Conservation (phyloP, 2,797 vertebrate species). For the Trachurus trachurus region DNA sequence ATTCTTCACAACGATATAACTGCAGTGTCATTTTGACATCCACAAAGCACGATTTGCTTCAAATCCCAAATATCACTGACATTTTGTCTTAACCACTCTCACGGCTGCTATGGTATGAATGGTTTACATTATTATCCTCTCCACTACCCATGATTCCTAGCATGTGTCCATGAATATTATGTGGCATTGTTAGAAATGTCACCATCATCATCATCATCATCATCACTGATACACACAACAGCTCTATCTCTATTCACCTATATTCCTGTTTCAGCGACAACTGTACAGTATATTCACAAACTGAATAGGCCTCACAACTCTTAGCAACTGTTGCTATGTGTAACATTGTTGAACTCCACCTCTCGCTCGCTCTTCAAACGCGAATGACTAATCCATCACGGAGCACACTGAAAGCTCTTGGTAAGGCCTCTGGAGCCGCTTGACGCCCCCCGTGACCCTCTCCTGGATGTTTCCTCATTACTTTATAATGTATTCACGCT, state of each 20-base stretch:
- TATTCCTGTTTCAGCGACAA: conserved; percentile 55
- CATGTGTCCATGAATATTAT: conserved; percentile 56
- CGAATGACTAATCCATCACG: conserved; percentile 83
- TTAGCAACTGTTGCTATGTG: conserved; percentile 88
- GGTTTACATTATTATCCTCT: conserved; percentile 53
- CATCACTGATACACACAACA: conserved; percentile 70
- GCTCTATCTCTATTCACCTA: conserved; percentile 65
- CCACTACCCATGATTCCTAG: conserved; percentile 45
- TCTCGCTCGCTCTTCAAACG: conserved; percentile 81
- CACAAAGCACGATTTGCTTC: conserved; percentile 44
- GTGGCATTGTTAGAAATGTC: conserved; percentile 64
- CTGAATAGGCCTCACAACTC: conserved; percentile 73
- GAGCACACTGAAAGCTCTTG: conserved; percentile 82
- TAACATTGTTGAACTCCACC: conserved; percentile 86
- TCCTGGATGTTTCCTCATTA: conserved; percentile 89
- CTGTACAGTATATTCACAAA: conserved; percentile 64
- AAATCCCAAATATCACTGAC: conserved; percentile 49
- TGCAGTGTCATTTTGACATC: conserved; percentile 34
- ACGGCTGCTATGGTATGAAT: conserved; percentile 48
- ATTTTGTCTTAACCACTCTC: conserved; percentile 49
- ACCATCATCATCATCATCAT: conserved; percentile 51
- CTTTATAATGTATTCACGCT: conserved; percentile 91
- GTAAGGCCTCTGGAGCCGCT: conserved; percentile 76
- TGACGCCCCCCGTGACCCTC: conserved; percentile 83
- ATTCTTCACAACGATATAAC: conserved; percentile 20